These are phyloP conservation scores for Colius striatus DNA, from an alignment of 2,113 vertebrate genomes.

Conservation along the genomic window DNA sequence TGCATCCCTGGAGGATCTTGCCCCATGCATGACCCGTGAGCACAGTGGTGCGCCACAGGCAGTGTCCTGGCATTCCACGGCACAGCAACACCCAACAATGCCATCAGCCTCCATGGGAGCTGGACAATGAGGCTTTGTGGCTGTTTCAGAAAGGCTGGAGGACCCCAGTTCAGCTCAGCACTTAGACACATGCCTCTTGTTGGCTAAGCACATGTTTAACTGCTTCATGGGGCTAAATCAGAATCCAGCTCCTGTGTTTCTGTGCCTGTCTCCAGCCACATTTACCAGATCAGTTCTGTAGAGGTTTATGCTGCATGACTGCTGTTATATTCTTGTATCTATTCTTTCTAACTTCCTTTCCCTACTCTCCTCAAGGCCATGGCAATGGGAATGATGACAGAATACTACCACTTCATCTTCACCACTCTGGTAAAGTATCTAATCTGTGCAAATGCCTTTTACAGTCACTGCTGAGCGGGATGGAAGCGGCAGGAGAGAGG, in stretches of 20 bases:
- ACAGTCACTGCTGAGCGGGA: accelerated
- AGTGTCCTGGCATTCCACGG: not conserved
- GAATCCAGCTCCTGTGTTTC: not conserved
- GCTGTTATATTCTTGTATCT: not conserved
- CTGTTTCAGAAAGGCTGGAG: accelerated
- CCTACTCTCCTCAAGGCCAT: conserved; percentile 84
- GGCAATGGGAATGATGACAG: conserved; percentile 99
- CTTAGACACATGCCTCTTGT: not conserved
- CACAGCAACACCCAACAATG: not conserved
- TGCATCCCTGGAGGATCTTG: not conserved
- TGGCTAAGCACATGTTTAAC: not conserved
- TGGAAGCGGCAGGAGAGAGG: not conserved
- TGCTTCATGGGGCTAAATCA: not conserved
- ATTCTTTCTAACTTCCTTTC: not conserved
- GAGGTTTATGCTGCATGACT: not conserved
- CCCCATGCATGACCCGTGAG: accelerated
- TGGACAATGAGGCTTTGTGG: not conserved
- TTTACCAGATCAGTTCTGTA: not conserved
- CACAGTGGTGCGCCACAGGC: accelerated
- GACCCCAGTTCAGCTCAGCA: not conserved
- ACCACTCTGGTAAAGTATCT: conserved; percentile 96
- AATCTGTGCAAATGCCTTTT: not conserved
- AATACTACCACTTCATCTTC: conserved; percentile 99
- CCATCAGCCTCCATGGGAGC: not conserved
- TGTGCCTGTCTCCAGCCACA: not conserved